These are phyloP conservation scores for Tipula vernalis DNA, from an alignment of 2,888 invertebrate species.

Conservation along the genomic window DNA sequence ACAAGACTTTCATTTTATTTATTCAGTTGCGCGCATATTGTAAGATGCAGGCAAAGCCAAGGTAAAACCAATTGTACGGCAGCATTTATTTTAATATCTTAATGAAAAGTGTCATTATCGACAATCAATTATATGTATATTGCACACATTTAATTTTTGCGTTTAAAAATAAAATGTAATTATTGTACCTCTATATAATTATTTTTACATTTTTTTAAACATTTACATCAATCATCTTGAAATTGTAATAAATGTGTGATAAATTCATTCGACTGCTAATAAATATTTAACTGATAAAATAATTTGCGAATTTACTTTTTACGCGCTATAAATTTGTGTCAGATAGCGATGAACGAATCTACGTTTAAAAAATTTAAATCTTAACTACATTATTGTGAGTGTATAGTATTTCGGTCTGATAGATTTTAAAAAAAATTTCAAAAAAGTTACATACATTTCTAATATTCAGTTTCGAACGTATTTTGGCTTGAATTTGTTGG, in stretches of 20 bases:
- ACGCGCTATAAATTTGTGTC: not conserved
- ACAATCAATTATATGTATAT: not conserved
- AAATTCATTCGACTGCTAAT: not conserved
- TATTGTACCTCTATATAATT: not conserved
- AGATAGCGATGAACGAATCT: not conserved
- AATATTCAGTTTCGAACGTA: too few relatives aligned
- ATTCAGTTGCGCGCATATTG: not conserved
- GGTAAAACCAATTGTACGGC: not conserved
- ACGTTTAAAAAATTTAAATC: too few relatives aligned
- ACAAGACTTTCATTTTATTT: not conserved
- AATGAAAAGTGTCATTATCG: not conserved
- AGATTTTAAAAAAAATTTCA: too few relatives aligned
- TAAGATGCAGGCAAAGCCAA: not conserved
- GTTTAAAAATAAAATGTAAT: not conserved
- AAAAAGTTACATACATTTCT: too few relatives aligned
- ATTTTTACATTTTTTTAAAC: not conserved
- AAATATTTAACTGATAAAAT: not conserved
- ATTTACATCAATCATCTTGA: too few relatives aligned
- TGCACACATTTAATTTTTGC: not conserved
- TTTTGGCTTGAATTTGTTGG: too few relatives aligned
- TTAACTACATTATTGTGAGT: too few relatives aligned
- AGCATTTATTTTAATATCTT: not conserved
- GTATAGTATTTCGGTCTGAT: too few relatives aligned
- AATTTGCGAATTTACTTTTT: not conserved
- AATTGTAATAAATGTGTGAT: too few relatives aligned